Evolutionary conservation across 2,797 vertebrate genomes (phyloP).

Genomic region (Mormyrops attenuatus): DNA sequence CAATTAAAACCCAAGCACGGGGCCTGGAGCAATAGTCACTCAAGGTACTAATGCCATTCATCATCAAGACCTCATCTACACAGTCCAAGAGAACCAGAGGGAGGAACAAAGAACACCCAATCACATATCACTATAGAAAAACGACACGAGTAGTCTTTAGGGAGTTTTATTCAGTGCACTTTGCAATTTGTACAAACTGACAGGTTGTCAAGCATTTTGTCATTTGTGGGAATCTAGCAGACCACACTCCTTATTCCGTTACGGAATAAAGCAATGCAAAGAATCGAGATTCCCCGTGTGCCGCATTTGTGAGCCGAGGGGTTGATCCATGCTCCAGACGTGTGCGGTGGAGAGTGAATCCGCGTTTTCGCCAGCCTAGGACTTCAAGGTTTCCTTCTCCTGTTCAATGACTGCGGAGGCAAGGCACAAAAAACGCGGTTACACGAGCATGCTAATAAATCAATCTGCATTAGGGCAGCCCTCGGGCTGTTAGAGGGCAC

Average conservation of each 20-base stretch:
- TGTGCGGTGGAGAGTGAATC: constrained; percentile 3
- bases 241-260: not conserved
- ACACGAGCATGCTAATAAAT: not conserved
- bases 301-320: not conserved
- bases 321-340: not conserved
- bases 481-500: not conserved
- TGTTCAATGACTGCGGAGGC: constrained; percentile 36
- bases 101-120: not conserved
- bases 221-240: not conserved
- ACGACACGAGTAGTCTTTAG: not conserved
- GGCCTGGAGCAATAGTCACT: not conserved
- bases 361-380: not conserved
- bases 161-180: constrained; percentile 18
- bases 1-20: not conserved
- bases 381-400: constrained; percentile 30
- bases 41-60: not conserved
- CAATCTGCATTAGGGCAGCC: not conserved
- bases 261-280: not conserved
- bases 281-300: not conserved
- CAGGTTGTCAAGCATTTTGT: not conserved
- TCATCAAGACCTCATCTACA: not conserved
- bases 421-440: not conserved
- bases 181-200: constrained; percentile 15
- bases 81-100: not conserved
- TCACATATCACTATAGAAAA: not conserved